These are phyloP conservation scores for Drosophila punjabiensis DNA, from an alignment of 1,140 invertebrate species.

Conservation along the genomic window DNA sequence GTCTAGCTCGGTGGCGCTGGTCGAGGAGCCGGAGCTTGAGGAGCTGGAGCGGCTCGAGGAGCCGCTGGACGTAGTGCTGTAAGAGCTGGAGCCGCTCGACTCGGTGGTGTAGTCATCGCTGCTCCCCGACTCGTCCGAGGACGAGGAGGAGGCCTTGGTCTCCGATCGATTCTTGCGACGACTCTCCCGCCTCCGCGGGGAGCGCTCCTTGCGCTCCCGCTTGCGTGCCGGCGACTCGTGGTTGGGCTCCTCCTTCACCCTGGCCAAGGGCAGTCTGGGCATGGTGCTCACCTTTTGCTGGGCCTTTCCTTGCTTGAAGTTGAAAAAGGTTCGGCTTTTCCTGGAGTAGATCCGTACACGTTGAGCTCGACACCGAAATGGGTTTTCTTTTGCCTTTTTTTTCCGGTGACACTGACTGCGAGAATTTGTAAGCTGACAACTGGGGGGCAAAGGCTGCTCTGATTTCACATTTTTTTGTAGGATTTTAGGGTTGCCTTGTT, in stretches of 20 bases:
- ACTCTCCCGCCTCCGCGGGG: background rate
- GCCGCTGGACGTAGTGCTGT: background rate
- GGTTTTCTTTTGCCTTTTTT: background rate
- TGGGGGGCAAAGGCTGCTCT: background rate
- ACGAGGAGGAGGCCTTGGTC: background rate
- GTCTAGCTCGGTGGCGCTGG: background rate
- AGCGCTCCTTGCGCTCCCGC: constrained; percentile 2
- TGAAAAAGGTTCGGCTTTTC: background rate
- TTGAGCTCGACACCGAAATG: background rate
- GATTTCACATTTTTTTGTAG: background rate
- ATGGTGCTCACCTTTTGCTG: background rate
- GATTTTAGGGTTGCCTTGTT: background rate
- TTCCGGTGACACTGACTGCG: background rate
- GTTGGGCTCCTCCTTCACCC: background rate
- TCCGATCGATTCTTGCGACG: background rate
- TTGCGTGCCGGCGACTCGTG: background rate
- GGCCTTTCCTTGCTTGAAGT: background rate
- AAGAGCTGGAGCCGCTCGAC: background rate
- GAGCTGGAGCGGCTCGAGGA: constrained; percentile 8
- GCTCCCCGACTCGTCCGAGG: background rate
- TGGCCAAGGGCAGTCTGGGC: background rate
- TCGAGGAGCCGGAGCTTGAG: constrained; percentile 9
- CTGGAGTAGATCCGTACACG: background rate
- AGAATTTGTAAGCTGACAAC: background rate
- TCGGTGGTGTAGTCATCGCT: constrained; percentile 11